Evolutionary conservation across 2,797 vertebrate genomes (phyloP), one percentile per base, ranked within the genome.

Genomic region (Oreochromis grahami): DNA sequence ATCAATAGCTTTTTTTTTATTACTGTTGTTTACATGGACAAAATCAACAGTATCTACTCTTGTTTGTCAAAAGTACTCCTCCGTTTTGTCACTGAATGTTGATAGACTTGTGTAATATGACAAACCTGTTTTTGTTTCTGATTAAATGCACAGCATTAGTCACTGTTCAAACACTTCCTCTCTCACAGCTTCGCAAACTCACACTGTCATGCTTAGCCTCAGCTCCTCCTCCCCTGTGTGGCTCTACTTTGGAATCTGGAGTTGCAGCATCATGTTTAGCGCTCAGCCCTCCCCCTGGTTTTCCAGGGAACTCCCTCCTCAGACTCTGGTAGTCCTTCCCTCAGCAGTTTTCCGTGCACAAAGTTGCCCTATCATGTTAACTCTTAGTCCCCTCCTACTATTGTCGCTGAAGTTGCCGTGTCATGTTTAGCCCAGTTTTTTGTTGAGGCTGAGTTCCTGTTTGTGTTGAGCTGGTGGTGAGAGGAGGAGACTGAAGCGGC

Each of bases 311-410:
- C 26, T 79, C 29, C 91, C 83, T 8, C 81, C 84, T 93, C 92
- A 87, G 51, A 84, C 43, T 63, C 78, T 63, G 6, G 4, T 13
- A 11, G 76, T 84, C 86, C 91, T 85, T 87, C 91, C 88, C 88
- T 43, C 56, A 13, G 4, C 32, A 8, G 8, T 76, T 60, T 70
- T 79, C 82, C 58, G 34, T 53, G 41, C 19, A 50, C 21, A 84
- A 72, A 92, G 70, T 79, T 91, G 94, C 95, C 87, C 85, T 14
- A 43, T 95, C 94, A 95, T 53, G 94, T 85, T 95, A 91, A 88
- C 80, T 78, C 82, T 36, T 55, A 17, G 76, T 43, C 81, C 79
- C 84, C 83, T 85, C 90, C 92, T 60, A 11, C 79, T 29, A 4
- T 50, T 82, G 48, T 79, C 60, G 65, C 50, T 84, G 81, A 92